These are phyloP conservation scores for Nasonia oneida DNA, from an alignment of 2,888 invertebrate species.

Conservation along the genomic window DNA sequence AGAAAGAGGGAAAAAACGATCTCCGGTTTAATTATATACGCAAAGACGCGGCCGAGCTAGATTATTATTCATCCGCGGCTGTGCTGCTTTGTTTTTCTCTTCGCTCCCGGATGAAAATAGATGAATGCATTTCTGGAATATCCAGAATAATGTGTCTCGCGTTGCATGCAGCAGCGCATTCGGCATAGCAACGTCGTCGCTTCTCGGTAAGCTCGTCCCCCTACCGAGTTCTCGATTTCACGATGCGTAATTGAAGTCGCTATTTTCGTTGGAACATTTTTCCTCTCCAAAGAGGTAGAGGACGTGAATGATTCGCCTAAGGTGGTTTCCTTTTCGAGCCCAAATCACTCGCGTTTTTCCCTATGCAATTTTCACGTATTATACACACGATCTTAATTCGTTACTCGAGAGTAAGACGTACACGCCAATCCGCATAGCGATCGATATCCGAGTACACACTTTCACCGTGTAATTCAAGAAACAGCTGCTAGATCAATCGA, in stretches of 20 bases:
- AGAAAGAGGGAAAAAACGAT: no score
- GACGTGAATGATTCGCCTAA: no score
- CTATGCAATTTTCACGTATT: no score
- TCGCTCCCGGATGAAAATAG: neutral
- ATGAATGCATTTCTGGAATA: conserved; percentile 5
- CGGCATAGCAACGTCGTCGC: conserved; percentile 17
- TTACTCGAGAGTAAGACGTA: no score
- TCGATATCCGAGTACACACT: neutral
- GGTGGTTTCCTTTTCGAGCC: no score
- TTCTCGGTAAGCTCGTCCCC: neutral
- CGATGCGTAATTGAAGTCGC: neutral
- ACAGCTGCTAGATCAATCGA: neutral
- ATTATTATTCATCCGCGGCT: neutral
- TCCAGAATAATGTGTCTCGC: neutral
- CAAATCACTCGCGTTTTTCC: no score
- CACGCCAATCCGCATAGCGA: neutral
- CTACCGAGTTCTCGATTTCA: conserved; percentile 14
- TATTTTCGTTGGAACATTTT: neutral
- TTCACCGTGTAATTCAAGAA: conserved; percentile 14
- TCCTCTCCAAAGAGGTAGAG: neutral
- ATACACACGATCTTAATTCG: no score
- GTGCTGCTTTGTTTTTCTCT: neutral
- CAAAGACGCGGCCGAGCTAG: no score
- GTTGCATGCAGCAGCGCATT: neutral
- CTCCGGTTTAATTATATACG: no score